Percentiles rank a stretch among this genome's conserved stretches.
Conservation (phyloP, 92 coral and sea anemone species). For the Porites cylindrica region DNA sequence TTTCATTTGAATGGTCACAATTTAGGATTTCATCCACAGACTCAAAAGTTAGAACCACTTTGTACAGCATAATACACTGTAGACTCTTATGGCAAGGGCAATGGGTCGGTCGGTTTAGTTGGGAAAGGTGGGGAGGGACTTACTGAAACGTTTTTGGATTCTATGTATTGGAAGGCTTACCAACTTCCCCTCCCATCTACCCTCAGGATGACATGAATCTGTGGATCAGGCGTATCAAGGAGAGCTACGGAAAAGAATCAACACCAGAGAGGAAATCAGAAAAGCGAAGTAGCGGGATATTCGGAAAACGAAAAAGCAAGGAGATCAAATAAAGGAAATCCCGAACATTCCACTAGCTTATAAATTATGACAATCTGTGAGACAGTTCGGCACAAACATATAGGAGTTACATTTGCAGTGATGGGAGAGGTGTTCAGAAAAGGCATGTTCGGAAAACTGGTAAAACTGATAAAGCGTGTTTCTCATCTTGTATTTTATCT, state of each 20-base stretch:
- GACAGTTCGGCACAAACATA: slow-evolving; percentile 24
- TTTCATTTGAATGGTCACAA: no score
- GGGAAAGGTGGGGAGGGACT: no score
- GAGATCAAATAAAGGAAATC: slow-evolving; percentile 74
- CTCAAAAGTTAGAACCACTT: background rate
- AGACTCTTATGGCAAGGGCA: background rate
- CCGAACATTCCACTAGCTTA: slow-evolving; percentile 9
- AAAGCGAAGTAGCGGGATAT: slow-evolving; percentile 74
- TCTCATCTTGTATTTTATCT: background rate
- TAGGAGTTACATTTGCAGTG: slow-evolving; percentile 46
- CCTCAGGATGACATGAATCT: slow-evolving; percentile 94
- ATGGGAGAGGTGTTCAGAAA: background rate
- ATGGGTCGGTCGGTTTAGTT: no score
- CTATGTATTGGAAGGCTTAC: background rate
- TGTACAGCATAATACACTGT: background rate
- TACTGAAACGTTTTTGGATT: no score
- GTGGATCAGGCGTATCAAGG: slow-evolving; percentile 92
- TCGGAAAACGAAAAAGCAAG: slow-evolving; percentile 86
- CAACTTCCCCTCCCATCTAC: background rate
- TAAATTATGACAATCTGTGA: slow-evolving; percentile 37
- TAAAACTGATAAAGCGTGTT: slow-evolving; percentile 19
- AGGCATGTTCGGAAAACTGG: background rate
- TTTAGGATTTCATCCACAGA: no score
- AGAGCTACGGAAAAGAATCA: slow-evolving; percentile 60
- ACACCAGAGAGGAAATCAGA: slow-evolving; percentile 84